phyloP scores from a whole-genome alignment of 2,888 invertebrate species.

The Strigamia transsilvanica region DNA sequence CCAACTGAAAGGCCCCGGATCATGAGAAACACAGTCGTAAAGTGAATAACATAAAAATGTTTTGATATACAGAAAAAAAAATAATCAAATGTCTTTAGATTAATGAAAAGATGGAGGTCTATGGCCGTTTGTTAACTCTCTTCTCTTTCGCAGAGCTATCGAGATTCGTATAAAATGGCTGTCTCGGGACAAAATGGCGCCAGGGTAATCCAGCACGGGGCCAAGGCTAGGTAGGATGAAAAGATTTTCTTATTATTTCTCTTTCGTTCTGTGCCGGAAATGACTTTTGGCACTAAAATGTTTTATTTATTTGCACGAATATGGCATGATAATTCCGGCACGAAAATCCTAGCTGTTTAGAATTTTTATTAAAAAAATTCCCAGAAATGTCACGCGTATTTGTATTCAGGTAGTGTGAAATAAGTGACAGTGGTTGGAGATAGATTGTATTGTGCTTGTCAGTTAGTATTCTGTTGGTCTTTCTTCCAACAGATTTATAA shows the following conservation, averaged over 20 bases:
- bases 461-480: conserved; percentile 22
- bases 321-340: conserved; percentile 11
- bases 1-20: conserved; percentile 35
- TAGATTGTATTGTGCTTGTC: conserved; percentile 28
- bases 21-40: conserved; percentile 31
- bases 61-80: conserved; percentile 23
- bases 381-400: neutral
- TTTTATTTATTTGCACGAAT: conserved; percentile 37
- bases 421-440: conserved; percentile 10
- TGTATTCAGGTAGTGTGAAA: conserved; percentile 19
- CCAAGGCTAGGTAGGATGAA: conserved; percentile 50
- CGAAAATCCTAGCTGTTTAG: conserved; percentile 16
- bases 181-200: conserved; percentile 54
- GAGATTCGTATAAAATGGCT: conserved; percentile 51
- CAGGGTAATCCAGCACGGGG: conserved; percentile 33
- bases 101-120: conserved; percentile 42
- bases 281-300: conserved; percentile 12
- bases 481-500: neutral
- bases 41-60: conserved; percentile 33
- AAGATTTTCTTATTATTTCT: conserved; percentile 48
- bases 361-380: conserved; percentile 48
- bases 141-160: conserved; percentile 48
- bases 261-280: neutral
- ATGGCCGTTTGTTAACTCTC: conserved; percentile 3
- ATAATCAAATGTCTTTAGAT: conserved; percentile 33